Conservation (phyloP, 2,888 invertebrate genomes). For the Microctonus aethiopoides region DNA sequence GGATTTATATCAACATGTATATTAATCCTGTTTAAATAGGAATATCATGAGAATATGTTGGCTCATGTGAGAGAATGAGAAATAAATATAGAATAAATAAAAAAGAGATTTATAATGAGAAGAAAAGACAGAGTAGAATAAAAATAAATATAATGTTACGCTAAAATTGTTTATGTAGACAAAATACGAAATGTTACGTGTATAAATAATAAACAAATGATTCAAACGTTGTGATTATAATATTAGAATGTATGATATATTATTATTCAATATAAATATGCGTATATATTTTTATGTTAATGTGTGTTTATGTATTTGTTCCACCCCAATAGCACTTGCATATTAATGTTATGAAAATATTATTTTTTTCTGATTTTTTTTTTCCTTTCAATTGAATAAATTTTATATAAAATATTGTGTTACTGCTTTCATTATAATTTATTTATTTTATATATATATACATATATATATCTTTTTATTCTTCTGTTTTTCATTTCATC, state of each 20-base stretch:
- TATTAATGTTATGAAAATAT: background rate
- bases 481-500: background rate
- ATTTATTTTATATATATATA: background rate
- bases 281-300: background rate
- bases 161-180: background rate
- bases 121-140: background rate
- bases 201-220: background rate
- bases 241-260: background rate
- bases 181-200: background rate
- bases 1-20: background rate
- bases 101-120: background rate
- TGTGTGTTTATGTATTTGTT: background rate
- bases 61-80: background rate
- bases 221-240: background rate
- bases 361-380: too few species aligned
- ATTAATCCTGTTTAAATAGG: background rate
- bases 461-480: background rate
- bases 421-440: background rate
- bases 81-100: background rate
- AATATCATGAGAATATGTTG: background rate
- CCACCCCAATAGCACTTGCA: background rate
- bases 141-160: background rate
- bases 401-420: background rate
- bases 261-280: conserved; percentile 8
- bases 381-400: background rate